Base-by-base conservation (phyloP, 2,888 invertebrate species). In the Zygothrica quintamaculata region DNA sequence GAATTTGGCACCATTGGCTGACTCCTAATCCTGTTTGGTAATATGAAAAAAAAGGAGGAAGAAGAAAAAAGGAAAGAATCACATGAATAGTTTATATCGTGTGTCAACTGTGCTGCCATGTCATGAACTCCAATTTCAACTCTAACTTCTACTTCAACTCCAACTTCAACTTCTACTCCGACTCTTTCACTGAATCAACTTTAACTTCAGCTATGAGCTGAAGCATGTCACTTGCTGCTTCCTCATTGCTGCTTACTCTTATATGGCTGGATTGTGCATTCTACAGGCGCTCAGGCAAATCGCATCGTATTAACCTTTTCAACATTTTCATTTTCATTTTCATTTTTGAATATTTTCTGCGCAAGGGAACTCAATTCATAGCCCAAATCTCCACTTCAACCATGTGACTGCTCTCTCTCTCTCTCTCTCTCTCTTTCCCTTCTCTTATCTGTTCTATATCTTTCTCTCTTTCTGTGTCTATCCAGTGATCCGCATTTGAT, bases 271-370 rank as follows among this genome's bases (percentile, higher is more conserved):
- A n/a, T n/a, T n/a, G n/a, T n/a, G n/a, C n/a, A n/a, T n/a, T n/a
- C n/a, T 56, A 62, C 61, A 53, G 62, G 57, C 59, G 51, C 56
- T 56, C 53, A 52, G 53, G 51, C 65, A 75, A 85, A 85, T 82
- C 70, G 74, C 84, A 80, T 65, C 65, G 74, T 65, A 81, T 84
- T 87, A 84, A 85, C 87, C 82, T 73, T n/a, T n/a, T 81, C 74
- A 71, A 74, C 84, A 72, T 81, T 80, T 69, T 84, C 71, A 69
- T 68, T 77, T 71, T 55, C 48, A 48, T 44, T 67, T 29, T 29
- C 29, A 37, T 46, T 50, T 22, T 67, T 65, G 65, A 70, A 74
- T 77, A 70, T 78, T 76, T 71, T 50, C 34, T 46, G 42, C 53
- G 55, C n/a, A 58, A 59, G 56, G 68, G 48, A 67, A 77, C 64